Base-by-base conservation (phyloP, 1,140 invertebrate species). In the Dreissena rostriformis region DNA sequence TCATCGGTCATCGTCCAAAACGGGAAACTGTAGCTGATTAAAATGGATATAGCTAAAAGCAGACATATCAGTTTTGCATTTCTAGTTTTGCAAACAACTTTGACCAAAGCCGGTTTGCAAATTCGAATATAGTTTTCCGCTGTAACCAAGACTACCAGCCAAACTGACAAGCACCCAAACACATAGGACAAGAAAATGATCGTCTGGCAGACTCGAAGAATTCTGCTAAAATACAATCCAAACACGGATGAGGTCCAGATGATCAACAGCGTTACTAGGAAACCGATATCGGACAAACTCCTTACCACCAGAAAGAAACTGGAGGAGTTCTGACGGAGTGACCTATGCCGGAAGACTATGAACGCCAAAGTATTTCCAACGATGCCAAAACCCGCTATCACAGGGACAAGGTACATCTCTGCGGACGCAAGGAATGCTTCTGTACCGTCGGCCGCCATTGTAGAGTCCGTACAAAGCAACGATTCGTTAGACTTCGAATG, bases 181-280 rank as follows among this genome's bases (percentile, higher is more conserved):
- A 92, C 87, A 78, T 92, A 92, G 22, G 88, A 90, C 7, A 91
- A 14, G 74, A 92, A 93, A 0, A 92, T 84, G 10, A 89, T 84
- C 49, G 90, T 66, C 72, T 93, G 91, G 82, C 92, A 94, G 7
- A 88, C 84, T 4, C 84, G 91, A 10, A 85, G 22, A 0, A 73
- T 65, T 66, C 89, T 91, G 57, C 91, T 88, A 0, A 92, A 24
- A 8, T 92, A 86, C 86, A 94, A 93, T 5, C 93, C 94, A 0
- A 94, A 68, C 0, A 92, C 92, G 24, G 94, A 94, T 15, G 72
- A 74, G 2, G 95, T 77, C 95, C 95, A 95, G 0, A 95, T 94
- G 53, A 89, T 39, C 65, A 88, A 84, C 5, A 90, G 74, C 15
- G 84, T 70, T 0, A 78, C 14, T n/a, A 90, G 84, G 55, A 90